These are phyloP conservation scores for Nipponacmea schrenckii DNA, from an alignment of 2,888 invertebrate species.

Conservation along the genomic window DNA sequence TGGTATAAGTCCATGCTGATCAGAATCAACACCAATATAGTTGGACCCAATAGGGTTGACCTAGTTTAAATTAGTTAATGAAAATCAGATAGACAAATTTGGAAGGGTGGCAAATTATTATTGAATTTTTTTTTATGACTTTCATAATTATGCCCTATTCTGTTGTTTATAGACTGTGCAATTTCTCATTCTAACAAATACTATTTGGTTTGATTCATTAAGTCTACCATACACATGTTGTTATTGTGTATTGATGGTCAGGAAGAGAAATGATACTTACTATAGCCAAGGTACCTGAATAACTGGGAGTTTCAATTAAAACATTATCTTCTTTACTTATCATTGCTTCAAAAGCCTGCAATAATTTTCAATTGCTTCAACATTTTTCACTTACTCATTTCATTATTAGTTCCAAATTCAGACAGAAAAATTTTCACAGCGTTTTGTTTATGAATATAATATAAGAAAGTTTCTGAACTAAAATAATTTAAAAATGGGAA, in stretches of 20 bases:
- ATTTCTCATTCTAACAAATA: no score
- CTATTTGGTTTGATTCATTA: no score
- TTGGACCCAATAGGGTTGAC: slow-evolving; percentile 77
- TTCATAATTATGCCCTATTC: no score
- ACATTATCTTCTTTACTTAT: slow-evolving; percentile 79
- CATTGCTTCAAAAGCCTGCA: slow-evolving; percentile 76
- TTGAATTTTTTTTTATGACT: no score
- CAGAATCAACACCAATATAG: slow-evolving; percentile 77
- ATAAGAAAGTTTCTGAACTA: no score
- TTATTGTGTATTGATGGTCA: no score
- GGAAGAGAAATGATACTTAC: slow-evolving; percentile 50
- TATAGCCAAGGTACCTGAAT: slow-evolving; percentile 75
- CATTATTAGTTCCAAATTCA: no score
- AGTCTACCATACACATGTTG: no score
- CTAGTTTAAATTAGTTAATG: slow-evolving; percentile 68
- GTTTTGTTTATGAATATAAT: no score
- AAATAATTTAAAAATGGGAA: no score
- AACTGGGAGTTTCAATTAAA: slow-evolving; percentile 78
- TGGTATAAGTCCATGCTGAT: slow-evolving; percentile 77
- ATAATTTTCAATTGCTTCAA: slow-evolving; percentile 12
- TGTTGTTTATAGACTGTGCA: no score
- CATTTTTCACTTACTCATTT: background rate
- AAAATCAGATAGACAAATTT: background rate
- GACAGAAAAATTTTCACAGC: no score
- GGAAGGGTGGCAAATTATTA: background rate